Base-by-base conservation (phyloP, 2,888 invertebrate genomes). In the Plagodis dolabraria region DNA sequence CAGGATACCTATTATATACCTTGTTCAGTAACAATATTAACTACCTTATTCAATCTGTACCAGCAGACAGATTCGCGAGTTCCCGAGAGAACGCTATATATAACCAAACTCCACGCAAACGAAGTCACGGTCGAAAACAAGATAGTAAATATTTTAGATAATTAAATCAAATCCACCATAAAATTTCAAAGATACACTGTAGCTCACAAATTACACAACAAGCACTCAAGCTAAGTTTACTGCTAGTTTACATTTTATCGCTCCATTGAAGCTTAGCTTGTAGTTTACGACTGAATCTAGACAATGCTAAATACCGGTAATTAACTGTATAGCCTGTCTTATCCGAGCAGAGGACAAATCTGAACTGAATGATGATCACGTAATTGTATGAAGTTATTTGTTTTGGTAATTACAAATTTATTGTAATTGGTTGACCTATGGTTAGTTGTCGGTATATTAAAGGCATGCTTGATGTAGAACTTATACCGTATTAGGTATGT, bases 171-270 rank as follows among this genome's bases (percentile, higher is more conserved):
- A 43, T 50, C 43, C n/a, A 33, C 47, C 40, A 60, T 60, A 56
- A 60, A 60, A 34, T 34, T 11, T 49, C n/a, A 56, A 33, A 35
- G 47, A 43, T 49, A 61, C 53, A 56, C 45, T 46, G 49, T 53
- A 52, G 35, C 56, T 60, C 40, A 61, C 60, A 47, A 61, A 61
- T 61, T 50, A 61, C 55, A 60, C 47, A 55, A 55, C 55, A 50
- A 56, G 48, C 52, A 52, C 55, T 53, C 49, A 44, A 10, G 47
- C 53, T 42, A 53, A 55, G 49, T 57, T 57, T 57, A 60, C 60
- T 56, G 56, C 54, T 60, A 67, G 64, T 60, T 64, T 59, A 64
- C 63, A 61, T 67, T 67, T 67, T 67, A 67, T 64, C 57, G 54
- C 52, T 59, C 64, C 61, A 65, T 68, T 63, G 58, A 65, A 55